Percentiles rank a stretch among this genome's conserved stretches.
Conservation (phyloP, 1,140 invertebrate genomes). For the Eumaeus atala region DNA sequence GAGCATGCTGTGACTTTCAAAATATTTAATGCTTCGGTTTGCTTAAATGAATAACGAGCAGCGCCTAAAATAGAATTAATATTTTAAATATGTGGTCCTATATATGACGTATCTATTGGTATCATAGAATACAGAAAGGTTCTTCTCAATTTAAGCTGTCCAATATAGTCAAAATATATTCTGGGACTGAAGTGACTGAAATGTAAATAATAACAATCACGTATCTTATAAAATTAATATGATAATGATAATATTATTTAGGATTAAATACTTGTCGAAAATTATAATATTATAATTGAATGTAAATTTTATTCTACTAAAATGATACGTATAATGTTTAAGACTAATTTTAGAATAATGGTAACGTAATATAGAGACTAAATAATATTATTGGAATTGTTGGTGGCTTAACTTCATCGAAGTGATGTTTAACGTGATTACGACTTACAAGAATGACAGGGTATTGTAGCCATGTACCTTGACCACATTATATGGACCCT, state of each 20-base stretch:
- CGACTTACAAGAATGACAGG: background rate
- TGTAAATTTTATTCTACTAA: too few relatives aligned
- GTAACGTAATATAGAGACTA: background rate
- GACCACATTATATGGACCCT: background rate
- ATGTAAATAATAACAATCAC: background rate
- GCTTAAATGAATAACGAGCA: background rate
- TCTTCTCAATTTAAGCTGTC: conserved; percentile 12
- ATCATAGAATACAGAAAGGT: conserved; percentile 2
- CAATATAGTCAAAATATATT: conserved; percentile 4
- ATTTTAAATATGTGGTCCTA: conserved; percentile 15
- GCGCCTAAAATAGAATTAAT: conserved; percentile 12
- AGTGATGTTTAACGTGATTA: background rate
- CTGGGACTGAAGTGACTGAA: conserved; percentile 8
- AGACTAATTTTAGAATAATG: too few relatives aligned
- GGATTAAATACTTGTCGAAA: background rate
- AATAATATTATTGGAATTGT: too few relatives aligned
- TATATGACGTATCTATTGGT: conserved; percentile 8
- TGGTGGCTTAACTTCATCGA: background rate
- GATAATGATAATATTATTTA: background rate
- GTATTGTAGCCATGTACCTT: conserved; percentile 3
- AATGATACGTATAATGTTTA: too few relatives aligned
- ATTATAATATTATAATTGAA: too few relatives aligned
- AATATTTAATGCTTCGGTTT: conserved; percentile 7
- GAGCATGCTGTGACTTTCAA: conserved; percentile 17
- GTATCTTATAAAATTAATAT: too few relatives aligned